Base-by-base conservation (phyloP, 2,113 vertebrate genomes). In the Otus sunia region DNA sequence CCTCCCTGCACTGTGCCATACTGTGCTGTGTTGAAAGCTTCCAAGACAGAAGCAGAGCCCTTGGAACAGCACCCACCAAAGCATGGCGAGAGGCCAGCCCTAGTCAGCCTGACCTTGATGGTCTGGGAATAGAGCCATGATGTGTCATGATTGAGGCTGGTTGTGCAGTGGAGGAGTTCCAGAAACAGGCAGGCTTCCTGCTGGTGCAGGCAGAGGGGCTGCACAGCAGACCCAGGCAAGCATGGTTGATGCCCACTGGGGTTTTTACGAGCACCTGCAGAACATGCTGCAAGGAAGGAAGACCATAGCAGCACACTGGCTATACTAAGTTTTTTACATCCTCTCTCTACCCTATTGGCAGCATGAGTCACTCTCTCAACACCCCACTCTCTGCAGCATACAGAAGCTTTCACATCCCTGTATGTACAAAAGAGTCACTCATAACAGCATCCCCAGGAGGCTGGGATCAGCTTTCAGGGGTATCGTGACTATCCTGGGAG, bases 71-170 rank as follows among this genome's bases (percentile, higher is more conserved):
- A 94, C 77, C 89, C 84, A 96, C 62, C 71, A 91, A 91, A 94
- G 81, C 29, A 39, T 88, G 97, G 96, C 62, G 0, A 50, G 66
- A 63, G 81, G 91, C 95, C 96, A 97, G 81, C 67, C 84, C 87
- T 52, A 76, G 74, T 88, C 89, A 90, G 94, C 74, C 90, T 96
- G 97, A 95, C 96, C 96, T 97, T 94, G 97, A 80, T 96, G 89
- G 81, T 90, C 92, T 96, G 95, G 97, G 97, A 95, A 95, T 25
- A 55, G 53, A 91, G 93, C 96, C 96, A 97, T 56, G 71, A 76
- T 83, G 50, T 96, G 71, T 96, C 97, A 92, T 94, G 93, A 66
- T 0, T 90, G 67, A 84, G 67, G 66, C 89, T 95, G 85, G 77
- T 85, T 94, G 73, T 69, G 49, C 4, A 0, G 3, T 90, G 91